Conservation (phyloP, 2,888 invertebrate species). For the Tenthredo scrophulariae region DNA sequence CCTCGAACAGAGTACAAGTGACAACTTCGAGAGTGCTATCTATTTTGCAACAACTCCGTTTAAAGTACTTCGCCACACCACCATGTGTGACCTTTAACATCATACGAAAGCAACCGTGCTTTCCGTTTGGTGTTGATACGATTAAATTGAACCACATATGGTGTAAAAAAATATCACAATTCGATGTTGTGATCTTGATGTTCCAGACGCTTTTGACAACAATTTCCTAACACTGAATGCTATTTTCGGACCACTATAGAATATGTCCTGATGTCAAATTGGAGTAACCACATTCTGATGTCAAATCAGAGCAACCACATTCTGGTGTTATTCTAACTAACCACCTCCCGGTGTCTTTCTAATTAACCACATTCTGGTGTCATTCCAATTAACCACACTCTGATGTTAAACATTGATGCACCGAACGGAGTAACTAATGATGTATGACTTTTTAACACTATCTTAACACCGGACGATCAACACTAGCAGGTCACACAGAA, state of each 20-base stretch:
- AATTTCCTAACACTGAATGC: background rate
- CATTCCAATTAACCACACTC: too few relatives aligned
- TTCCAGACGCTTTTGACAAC: conserved; percentile 12
- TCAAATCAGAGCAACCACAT: background rate
- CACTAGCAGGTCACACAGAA: conserved; percentile 27
- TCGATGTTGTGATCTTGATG: background rate
- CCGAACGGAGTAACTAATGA: too few relatives aligned
- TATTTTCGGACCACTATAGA: background rate
- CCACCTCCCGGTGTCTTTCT: background rate
- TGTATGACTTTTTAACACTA: background rate
- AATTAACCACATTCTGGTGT: too few relatives aligned
- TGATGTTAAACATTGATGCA: too few relatives aligned
- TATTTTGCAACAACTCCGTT: too few relatives aligned
- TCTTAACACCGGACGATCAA: conserved; percentile 28
- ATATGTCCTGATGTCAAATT: background rate
- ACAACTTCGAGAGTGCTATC: too few relatives aligned
- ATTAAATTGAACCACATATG: background rate
- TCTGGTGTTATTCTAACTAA: background rate
- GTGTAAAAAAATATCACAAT: background rate
- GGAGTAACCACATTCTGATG: background rate
- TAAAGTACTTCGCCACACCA: too few relatives aligned
- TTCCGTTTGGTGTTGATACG: background rate
- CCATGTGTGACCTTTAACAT: background rate
- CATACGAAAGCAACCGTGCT: conserved; percentile 16
- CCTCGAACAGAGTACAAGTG: too few relatives aligned